Evolutionary conservation across 64 coral and sea anemone genomes (phyloP), one percentile per base, ranked within the genome.

Genomic region (Acropora yongei): DNA sequence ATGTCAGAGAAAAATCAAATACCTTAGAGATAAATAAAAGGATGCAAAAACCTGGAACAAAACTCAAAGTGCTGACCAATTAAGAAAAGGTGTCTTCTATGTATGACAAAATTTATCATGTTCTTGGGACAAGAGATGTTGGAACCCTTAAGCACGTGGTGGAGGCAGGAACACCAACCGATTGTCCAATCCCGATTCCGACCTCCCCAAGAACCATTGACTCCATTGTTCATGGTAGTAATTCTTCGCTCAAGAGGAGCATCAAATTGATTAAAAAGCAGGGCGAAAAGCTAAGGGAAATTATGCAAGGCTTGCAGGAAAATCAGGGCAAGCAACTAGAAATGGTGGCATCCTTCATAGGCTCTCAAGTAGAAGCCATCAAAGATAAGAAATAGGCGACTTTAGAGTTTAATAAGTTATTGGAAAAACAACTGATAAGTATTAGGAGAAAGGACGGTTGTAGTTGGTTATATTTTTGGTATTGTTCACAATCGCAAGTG

Each of bases 101-200:
- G n/a, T 80, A 43, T 3, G 78, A 80, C 78, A 77, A 63, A 89
- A 89, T 78, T 75, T 48, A 88, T 20, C 10, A 49, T 2, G 72
- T 77, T 88, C 86, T 88, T 58, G 86, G 86, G 3, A 88, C 86
- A 76, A 48, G 86, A 30, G 86, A 88, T 88, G 4, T 77, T 77
- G 73, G 58, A 1, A 88, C 86, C 86, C 1, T 88, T 3, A 76
- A 88, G 6, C 73, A 88, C 50, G 73, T 88, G 72, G 73, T 88
- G 3, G 47, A 88, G 41, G 86, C 74, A 43, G 73, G 87, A 11
- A 13, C 51, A 18, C 8, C 5, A 44, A 88, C 46, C 74, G 17
- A 50, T 88, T 76, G 73, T 78, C 87, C 53, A 39, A 1, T n/a
- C 16, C 44, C 60, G 69, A 85, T 18, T 20, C 3, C 68, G 16